Evolutionary conservation across 2,888 invertebrate species (phyloP), one percentile per base, ranked within the genome.

Genomic region (Nudaria mundana): DNA sequence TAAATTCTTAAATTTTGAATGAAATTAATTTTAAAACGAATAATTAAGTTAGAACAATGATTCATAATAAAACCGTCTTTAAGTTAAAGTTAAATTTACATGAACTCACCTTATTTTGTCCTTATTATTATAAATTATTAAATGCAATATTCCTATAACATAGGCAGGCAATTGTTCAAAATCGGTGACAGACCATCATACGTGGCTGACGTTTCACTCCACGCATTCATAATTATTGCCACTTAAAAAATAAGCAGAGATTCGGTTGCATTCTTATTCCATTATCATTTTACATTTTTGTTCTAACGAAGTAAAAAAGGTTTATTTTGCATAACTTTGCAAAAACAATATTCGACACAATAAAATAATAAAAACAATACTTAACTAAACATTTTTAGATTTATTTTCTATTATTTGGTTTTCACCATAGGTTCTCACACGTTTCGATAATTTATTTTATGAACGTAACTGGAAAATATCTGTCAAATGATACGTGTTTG

Each of bases 171-270:
- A 61, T 49, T 25, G 47, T 56, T 55, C 48, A 45, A 28, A 58
- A 63, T 55, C 49, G 55, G 57, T 81, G 81, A 81, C 79, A 80
- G 70, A 43, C 63, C 52, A 44, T 66, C 50, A 70, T 75, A 88
- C 87, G 88, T 88, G 88, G 89, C 88, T 88, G 88, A 89, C 87
- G 77, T 86, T 85, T 84, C 83, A 81, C 76, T 86, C 86, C 87
- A 88, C 88, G 89, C 88, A 81, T 77, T 70, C 79, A 75, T 64
- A 67, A 71, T 61, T 40, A 47, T 75, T 78, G 75, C 78, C 72
- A 74, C 45, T 1, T 35, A 41, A 43, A 63, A 59, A 45, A 35
- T 6, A 1, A 0, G 22, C 24, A 18, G 13, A 8, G 16, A 24
- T 24, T 13, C 2, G 56, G 54, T 8, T 22, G 22, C 38, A 22